These are phyloP conservation scores for Clarias fuscus DNA, from an alignment of 2,797 vertebrate genomes.

Conservation along the genomic window DNA sequence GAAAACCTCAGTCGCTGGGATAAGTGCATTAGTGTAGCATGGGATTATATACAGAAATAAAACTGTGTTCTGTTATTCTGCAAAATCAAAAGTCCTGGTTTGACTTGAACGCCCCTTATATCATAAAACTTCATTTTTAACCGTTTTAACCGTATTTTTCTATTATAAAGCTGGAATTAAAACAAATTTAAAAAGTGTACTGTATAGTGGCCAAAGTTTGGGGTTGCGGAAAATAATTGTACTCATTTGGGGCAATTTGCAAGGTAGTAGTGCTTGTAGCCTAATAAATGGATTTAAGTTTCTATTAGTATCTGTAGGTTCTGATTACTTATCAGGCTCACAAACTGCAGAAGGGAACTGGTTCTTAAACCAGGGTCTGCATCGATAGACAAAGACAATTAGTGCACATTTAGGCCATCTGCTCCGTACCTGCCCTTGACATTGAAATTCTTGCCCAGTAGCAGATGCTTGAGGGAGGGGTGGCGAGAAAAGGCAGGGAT, in stretches of 20 bases:
- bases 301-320: neutral
- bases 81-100: too few relatives aligned
- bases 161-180: too few relatives aligned
- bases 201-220: too few relatives aligned
- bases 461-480: constrained; percentile 87
- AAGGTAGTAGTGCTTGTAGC: neutral
- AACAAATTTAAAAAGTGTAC: too few relatives aligned
- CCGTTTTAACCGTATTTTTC: too few relatives aligned
- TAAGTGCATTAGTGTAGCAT: too few relatives aligned
- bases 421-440: constrained; percentile 86
- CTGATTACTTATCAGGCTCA: neutral
- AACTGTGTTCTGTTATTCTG: too few relatives aligned
- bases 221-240: too few relatives aligned
- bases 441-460: constrained; percentile 91
- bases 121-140: too few relatives aligned
- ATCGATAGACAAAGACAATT: neutral
- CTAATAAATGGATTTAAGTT: neutral
- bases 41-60: too few relatives aligned
- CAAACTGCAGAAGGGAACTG: neutral
- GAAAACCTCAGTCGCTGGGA: too few relatives aligned
- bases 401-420: neutral
- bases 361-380: neutral
- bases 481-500: constrained; percentile 84
- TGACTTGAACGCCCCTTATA: too few relatives aligned
- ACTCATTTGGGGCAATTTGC: neutral